Evolutionary conservation across 1,140 invertebrate genomes (phyloP).

Genomic region (Marisa cornuarietis): DNA sequence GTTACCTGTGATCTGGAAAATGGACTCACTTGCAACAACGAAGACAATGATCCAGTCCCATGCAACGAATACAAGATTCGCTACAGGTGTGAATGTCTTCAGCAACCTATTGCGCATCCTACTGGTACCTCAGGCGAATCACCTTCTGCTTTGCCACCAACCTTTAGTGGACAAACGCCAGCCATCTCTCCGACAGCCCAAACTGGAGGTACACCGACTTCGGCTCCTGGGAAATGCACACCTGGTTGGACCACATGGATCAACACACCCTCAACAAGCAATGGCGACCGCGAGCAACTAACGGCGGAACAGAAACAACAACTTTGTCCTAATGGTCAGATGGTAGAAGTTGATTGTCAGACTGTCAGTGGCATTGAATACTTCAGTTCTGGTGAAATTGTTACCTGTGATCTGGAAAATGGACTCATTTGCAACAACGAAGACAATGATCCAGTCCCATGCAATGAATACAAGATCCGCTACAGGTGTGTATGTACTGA

Average conservation of each 20-base stretch:
- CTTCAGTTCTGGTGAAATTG: slow-evolving; percentile 22
- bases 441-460: slow-evolving; percentile 48
- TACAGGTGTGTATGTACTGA: slow-evolving; percentile 62
- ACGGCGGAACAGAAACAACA: slow-evolving; percentile 28
- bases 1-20: slow-evolving; percentile 37
- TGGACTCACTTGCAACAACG: slow-evolving; percentile 43
- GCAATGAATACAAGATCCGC: slow-evolving; percentile 64
- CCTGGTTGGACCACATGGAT: slow-evolving; percentile 37
- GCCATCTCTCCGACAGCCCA: slow-evolving; percentile 18
- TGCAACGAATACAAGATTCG: slow-evolving; percentile 65
- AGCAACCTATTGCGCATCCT: slow-evolving; percentile 26
- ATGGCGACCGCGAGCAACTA: slow-evolving; percentile 39
- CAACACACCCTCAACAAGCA: slow-evolving; percentile 34
- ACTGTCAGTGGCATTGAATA: slow-evolving; percentile 18
- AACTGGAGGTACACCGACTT: background rate
- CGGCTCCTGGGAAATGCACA: slow-evolving; percentile 13
- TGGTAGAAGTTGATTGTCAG: slow-evolving; percentile 28
- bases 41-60: slow-evolving; percentile 40
- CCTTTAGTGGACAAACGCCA: background rate
- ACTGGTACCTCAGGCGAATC: slow-evolving; percentile 4
- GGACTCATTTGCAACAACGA: slow-evolving; percentile 26
- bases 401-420: slow-evolving; percentile 24
- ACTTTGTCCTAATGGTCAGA: slow-evolving; percentile 28
- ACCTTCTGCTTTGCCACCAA: slow-evolving; percentile 6
- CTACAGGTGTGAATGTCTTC: slow-evolving; percentile 60